Evolutionary conservation across 1,140 invertebrate species (phyloP).

Genomic region (Himalopsyche phryganea): DNA sequence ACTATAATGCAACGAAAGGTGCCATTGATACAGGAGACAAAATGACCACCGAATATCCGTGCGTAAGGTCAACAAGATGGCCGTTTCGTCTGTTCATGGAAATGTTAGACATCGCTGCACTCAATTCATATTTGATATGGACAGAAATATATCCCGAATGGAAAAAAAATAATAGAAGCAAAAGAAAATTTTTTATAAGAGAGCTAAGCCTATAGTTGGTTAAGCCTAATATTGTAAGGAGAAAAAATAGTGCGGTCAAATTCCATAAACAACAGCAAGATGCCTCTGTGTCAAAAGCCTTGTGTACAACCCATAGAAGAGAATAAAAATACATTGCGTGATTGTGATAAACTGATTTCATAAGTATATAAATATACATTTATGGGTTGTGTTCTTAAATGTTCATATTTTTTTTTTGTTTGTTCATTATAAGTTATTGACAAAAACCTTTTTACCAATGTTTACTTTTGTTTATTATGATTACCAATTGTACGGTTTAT

Average conservation of each 20-base stretch:
- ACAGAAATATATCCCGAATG: background rate
- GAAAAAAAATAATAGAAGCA: conserved; percentile 6
- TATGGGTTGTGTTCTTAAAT: too few species aligned
- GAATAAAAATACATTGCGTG: too few species aligned
- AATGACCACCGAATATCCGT: conserved; percentile 2
- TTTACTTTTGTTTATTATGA: too few species aligned
- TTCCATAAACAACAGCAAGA: conserved; percentile 8
- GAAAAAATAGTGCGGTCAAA: conserved; percentile 2
- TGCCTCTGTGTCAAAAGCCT: too few species aligned
- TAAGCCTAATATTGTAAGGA: conserved; percentile 3
- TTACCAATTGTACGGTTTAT: too few species aligned
- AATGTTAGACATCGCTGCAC: conserved; percentile 1
- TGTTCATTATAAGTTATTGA: too few species aligned
- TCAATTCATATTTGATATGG: conserved; percentile 7
- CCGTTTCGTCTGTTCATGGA: background rate
- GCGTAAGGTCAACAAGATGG: conserved; percentile 6
- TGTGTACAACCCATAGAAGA: too few species aligned
- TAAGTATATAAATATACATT: too few species aligned
- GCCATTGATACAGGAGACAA: background rate
- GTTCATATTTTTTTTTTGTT: too few species aligned
- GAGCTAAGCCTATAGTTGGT: background rate
- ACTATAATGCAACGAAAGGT: conserved; percentile 4
- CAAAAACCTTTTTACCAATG: too few species aligned
- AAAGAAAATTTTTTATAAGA: conserved; percentile 2
- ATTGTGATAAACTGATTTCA: too few species aligned